phyloP scores from a whole-genome alignment of 2,797 vertebrate species.

The Etheostoma nigrum region DNA sequence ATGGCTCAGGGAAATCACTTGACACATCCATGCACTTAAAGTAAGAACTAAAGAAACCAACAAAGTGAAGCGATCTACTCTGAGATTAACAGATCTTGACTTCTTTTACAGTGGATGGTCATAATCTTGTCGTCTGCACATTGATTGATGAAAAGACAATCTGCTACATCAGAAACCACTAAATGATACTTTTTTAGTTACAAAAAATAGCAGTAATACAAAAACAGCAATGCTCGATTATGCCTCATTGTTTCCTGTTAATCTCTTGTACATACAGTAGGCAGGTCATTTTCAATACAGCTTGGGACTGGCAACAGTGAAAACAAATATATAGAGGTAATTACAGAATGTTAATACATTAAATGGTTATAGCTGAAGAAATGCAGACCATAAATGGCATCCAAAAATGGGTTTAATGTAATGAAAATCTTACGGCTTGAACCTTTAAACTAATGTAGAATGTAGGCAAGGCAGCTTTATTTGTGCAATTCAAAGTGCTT shows the following conservation, averaged over 20 bases:
- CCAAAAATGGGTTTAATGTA: neutral
- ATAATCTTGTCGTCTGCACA: neutral
- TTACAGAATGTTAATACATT: neutral
- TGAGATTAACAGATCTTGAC: neutral
- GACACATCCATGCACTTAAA: slow-evolving; percentile 36
- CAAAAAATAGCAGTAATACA: neutral
- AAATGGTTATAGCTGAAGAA: neutral
- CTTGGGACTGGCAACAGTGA: neutral
- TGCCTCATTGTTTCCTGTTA: neutral
- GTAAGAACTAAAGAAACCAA: slow-evolving; percentile 9
- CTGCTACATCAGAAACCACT: neutral
- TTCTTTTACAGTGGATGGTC: neutral
- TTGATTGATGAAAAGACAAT: neutral
- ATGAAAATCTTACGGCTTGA: neutral
- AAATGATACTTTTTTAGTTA: neutral
- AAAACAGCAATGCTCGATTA: neutral
- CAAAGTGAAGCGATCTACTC: slow-evolving; percentile 16
- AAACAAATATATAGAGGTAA: neutral
- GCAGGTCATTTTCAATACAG: neutral
- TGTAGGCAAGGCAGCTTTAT: too few relatives aligned
- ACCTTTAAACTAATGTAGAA: neutral
- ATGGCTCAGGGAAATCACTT: slow-evolving; percentile 47
- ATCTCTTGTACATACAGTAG: neutral
- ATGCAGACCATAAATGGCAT: neutral
- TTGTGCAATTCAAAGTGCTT: too few relatives aligned